A percentile compares a stretch with the other conserved stretches of the same genome.
Evolutionary conservation across 2,797 vertebrate species (phyloP).

Genomic region (Hippoglossus hippoglossus): DNA sequence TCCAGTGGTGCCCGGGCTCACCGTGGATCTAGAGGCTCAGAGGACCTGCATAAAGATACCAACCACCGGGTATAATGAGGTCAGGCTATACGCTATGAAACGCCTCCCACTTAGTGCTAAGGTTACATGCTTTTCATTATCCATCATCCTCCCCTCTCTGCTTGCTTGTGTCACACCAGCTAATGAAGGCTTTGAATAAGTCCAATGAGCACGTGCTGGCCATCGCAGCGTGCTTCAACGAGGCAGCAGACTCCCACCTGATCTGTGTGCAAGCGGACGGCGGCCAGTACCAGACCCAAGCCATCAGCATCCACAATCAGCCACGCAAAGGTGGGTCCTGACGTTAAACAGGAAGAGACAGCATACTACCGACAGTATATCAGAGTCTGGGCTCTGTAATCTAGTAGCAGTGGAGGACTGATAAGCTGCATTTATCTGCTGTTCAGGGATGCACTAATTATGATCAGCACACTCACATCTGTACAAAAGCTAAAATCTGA

Average conservation of each 20-base stretch:
- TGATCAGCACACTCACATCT: background rate
- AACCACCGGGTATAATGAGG: conserved; percentile 94
- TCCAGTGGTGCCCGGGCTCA: conserved; percentile 94
- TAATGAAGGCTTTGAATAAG: conserved; percentile 98
- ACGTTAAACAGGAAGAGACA: background rate
- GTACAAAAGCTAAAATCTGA: no score
- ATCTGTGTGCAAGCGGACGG: conserved; percentile 98
- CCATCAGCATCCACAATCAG: conserved; percentile 99
- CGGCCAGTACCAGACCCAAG: conserved; percentile 98
- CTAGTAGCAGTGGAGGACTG: no score
- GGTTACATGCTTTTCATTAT: background rate
- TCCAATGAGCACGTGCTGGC: conserved; percentile 98
- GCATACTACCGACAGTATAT: background rate
- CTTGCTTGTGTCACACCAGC: conserved; percentile 73
- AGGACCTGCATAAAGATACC: conserved; percentile 98
- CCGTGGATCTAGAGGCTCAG: conserved; percentile 96
- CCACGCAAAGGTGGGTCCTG: conserved; percentile 90
- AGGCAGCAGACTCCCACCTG: conserved; percentile 96
- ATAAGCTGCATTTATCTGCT: background rate
- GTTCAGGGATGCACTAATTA: background rate
- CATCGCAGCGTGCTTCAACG: conserved; percentile 95
- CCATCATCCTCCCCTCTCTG: background rate
- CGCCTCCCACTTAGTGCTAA: background rate
- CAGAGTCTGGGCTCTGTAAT: conserved; percentile 2
- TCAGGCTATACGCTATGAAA: conserved; percentile 60